phyloP scores from a whole-genome alignment of 2,797 vertebrate species.

The Scomberomorus guttatus region DNA sequence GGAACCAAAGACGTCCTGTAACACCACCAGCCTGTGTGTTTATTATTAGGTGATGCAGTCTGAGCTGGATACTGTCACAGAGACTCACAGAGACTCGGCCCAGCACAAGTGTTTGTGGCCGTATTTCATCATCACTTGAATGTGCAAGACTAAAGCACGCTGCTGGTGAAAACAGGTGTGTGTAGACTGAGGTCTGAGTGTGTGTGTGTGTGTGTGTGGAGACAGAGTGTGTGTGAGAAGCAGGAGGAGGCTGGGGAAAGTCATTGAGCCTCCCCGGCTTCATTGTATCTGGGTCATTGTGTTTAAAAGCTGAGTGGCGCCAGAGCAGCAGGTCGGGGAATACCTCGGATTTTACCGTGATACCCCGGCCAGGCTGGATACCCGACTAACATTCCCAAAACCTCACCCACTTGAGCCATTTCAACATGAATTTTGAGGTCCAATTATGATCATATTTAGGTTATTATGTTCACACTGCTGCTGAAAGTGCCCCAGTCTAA shows the following conservation, averaged over 20 bases:
- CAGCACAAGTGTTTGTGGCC: constrained; percentile 1
- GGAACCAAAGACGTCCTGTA: not conserved
- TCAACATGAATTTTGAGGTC: not conserved
- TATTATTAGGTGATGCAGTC: constrained; percentile 4
- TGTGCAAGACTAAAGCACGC: constrained; percentile 18
- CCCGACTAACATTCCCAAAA: not conserved
- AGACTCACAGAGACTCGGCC: constrained; percentile 3
- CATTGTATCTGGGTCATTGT: constrained; percentile 61
- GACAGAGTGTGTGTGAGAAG: constrained; percentile 35
- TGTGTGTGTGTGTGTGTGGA: constrained; percentile 20
- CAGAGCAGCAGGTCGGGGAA: constrained; percentile 63
- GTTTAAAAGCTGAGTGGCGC: constrained; percentile 49
- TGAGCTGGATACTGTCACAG: constrained; percentile 10
- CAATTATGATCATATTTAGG: not conserved
- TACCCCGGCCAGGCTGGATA: not conserved
- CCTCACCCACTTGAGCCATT: not conserved
- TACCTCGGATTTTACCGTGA: constrained; percentile 24
- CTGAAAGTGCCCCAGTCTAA: not conserved
- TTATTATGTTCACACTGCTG: not conserved
- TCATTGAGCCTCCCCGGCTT: constrained; percentile 37
- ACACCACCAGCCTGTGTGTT: not conserved
- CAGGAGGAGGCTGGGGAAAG: constrained; percentile 36
- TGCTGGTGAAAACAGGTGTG: constrained; percentile 46
- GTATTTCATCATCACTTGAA: constrained; percentile 27
- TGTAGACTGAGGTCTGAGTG: constrained; percentile 17